Base-by-base conservation (phyloP, 2,888 invertebrate species). In the Antheraea yamamai region DNA sequence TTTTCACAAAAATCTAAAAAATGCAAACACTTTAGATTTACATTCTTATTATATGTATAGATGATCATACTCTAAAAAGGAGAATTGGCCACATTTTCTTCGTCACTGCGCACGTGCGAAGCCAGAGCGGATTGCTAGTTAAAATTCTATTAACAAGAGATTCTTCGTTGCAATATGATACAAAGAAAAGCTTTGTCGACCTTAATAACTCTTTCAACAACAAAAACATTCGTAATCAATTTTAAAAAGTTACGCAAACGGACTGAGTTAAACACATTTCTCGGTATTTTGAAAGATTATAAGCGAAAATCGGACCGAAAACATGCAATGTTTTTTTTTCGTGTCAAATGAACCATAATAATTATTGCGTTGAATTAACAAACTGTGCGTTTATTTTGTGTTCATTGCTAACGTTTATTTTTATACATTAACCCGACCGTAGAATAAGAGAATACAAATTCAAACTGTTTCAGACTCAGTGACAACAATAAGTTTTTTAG, bases 201-300 rank as follows among this genome's bases (percentile, higher is more conserved):
- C 61, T 61, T 61, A 61, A 61, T 61, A 61, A 61, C 23, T 68
- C 30, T 68, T 68, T 68, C 35, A 68, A 18, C 68, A 68, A 35
- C 35, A 68, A 68, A 23, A 35, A 30, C 18, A 35, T 18, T 35
- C 20, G 68, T 68, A 68, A 68, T 68, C 4, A 68, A 68, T 68
- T 30, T 68, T 68, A 35, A 16, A 68, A 6, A 4, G 35, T 68
- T 68, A 68, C 30, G 68, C 68, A 68, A 68, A 68, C 35, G 68
- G 16, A 23, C 35, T 1, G 26, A 35, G 68, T 68, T 68, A 8
- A 64, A 23, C 18, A 68, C 35, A 35, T 35, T 68, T 68, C 68
- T 68, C 6, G 20, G 35, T 35, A 68, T 68, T 35, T 68, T 35
- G 68, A 68, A 68, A 68, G 68, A 68, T 68, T 35, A 66, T 26